Base-by-base conservation (phyloP, 23 tunicate species). In the Corella eumyota region DNA sequence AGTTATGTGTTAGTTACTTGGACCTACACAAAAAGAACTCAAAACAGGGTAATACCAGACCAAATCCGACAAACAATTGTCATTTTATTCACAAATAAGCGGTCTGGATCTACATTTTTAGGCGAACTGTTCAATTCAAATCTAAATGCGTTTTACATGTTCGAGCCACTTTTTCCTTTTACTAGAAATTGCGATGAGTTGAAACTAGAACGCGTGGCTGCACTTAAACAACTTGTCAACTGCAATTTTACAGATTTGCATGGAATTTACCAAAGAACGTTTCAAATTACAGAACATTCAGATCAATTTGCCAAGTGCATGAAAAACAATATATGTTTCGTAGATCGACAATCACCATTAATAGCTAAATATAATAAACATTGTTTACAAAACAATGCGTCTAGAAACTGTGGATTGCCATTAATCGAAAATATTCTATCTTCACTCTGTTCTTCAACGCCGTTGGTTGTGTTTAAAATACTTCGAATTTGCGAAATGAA, bases 141-240 rank as follows among this genome's bases (percentile, higher is more conserved):
- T 50, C 65, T 64, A 3, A 30, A 33, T 19, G 34, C 63, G 2
- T 82, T 82, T 56, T 82, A 82, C 44, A 46, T 82, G 25, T 82
- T 82, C 52, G 92, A 82, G 67, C 92, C 92, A 6, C 35, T 82
- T 27, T 82, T 74, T 66, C 92, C 92, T 32, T 82, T 57, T 45
- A 73, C 92, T 1, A 45, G 92, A 46, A 32, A 36, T 29, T 82
- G 92, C 48, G 66, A 73, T 28, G 60, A 50, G 6, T 63, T 82
- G 11, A 47, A 17, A 7, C 7, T 33, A 9, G 81, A 82, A 52
- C 40, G 81, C 15, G 60, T 74, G 6, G 59, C 52, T 1, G 28
- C 35, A 1, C 48, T 82, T 31, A 11, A 60, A 30, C 52, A 60
- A 53, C 30, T 82, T 50, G 20, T 56, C 33, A n/a, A 48, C 3